Conservation (phyloP, 2,888 invertebrate genomes). For the Tetrapedia diversipes region DNA sequence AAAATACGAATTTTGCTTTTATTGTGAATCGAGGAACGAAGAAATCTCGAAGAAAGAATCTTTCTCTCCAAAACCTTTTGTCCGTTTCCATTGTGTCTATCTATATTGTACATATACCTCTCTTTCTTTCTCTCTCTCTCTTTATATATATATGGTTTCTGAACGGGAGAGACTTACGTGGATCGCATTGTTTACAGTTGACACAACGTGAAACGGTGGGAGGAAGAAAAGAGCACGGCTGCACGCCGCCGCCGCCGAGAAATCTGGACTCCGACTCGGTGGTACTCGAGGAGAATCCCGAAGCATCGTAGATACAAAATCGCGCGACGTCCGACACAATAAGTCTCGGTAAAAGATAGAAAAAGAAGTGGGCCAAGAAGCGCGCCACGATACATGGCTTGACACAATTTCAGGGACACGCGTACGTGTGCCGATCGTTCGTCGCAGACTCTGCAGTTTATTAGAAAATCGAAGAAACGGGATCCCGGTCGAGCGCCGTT, state of each 20-base stretch:
- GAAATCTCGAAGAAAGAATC: not conserved
- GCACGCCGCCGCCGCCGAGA: conserved; percentile 39
- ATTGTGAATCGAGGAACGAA: not conserved
- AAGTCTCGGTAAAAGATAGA: conserved; percentile 34
- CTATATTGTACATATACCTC: not conserved
- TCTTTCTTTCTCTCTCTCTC: no score
- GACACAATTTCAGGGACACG: conserved; percentile 43
- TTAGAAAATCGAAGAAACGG: conserved; percentile 44
- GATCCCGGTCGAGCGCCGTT: not conserved
- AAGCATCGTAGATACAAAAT: conserved; percentile 52
- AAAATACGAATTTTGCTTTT: not conserved
- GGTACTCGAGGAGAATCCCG: conserved; percentile 54
- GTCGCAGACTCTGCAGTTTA: conserved; percentile 50
- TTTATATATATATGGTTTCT: conserved; percentile 22
- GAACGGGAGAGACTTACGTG: conserved; percentile 34
- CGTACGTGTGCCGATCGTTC: conserved; percentile 37
- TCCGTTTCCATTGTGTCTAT: not conserved
- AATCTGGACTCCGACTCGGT: conserved; percentile 42
- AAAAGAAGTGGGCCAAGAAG: not conserved
- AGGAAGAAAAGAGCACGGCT: conserved; percentile 50
- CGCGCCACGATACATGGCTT: conserved; percentile 31
- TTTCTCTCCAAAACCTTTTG: conserved; percentile 11
- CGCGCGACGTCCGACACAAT: conserved; percentile 45
- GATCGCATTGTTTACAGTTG: conserved; percentile 62
- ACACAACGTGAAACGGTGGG: conserved; percentile 53